Conservation (phyloP, 2,888 invertebrate genomes). For the Eristalinus sepulchralis region DNA sequence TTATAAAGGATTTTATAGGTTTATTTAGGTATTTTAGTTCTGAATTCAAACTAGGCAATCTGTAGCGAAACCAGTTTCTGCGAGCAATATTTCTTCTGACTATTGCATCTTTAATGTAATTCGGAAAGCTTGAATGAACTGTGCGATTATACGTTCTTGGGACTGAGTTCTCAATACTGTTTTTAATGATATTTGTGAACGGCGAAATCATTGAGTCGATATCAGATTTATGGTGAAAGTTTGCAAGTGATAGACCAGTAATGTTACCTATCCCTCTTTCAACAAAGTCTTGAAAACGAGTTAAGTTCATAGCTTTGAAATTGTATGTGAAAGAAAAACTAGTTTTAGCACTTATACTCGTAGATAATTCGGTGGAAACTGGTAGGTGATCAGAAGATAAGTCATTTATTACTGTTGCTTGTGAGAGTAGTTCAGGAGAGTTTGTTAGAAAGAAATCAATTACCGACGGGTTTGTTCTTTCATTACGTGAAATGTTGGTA, state of each 20-base stretch:
- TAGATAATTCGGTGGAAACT: too few relatives aligned
- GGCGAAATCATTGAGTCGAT: constrained; percentile 8
- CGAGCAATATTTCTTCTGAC: constrained; percentile 8
- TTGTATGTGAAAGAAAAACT: not conserved
- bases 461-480: constrained; percentile 24
- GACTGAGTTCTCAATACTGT: constrained; percentile 10
- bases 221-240: not conserved
- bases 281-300: constrained; percentile 5
- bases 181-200: constrained; percentile 18
- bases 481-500: constrained; percentile 17
- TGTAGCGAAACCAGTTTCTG: constrained; percentile 22
- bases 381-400: constrained; percentile 22
- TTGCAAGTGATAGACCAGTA: constrained; percentile 5
- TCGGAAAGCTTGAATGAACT: too few relatives aligned
- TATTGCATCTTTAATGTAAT: too few relatives aligned
- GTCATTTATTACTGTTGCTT: constrained; percentile 9
- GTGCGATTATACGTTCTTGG: too few relatives aligned
- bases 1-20: too few relatives aligned
- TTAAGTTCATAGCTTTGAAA: constrained; percentile 14
- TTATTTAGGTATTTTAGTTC: not conserved
- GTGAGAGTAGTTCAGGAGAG: constrained; percentile 1
- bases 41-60: not conserved
- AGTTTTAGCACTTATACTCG: not conserved
- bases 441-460: constrained; percentile 34
- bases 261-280: not conserved